Percentiles rank a stretch among this genome's conserved stretches.
Evolutionary conservation across 2,113 vertebrate genomes (phyloP).

Genomic region (Chloropsis hardwickii): DNA sequence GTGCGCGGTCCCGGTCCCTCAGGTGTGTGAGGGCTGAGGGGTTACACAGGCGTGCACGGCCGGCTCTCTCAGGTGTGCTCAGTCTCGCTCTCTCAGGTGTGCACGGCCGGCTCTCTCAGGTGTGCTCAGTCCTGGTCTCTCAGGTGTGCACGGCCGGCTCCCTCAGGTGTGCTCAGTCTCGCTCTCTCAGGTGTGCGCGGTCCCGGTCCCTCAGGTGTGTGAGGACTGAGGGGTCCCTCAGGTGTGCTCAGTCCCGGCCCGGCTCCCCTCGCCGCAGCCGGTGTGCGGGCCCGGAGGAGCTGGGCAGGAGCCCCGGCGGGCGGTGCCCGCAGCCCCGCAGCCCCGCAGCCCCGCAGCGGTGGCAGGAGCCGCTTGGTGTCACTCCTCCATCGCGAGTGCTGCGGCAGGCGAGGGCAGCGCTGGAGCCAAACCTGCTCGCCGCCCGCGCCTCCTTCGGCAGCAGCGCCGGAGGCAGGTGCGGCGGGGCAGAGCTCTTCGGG

Average conservation of each 20-base stretch:
- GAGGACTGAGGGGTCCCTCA: no score
- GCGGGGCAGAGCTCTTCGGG: background rate
- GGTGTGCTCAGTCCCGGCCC: no score
- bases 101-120: no score
- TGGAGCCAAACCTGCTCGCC: rapidly evolving
- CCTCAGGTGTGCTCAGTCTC: background rate
- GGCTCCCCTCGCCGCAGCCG: background rate
- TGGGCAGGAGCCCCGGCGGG: no score
- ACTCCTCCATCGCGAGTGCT: slow-evolving; percentile 5
- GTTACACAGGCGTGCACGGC: no score
- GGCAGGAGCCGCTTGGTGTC: slow-evolving; percentile 48
- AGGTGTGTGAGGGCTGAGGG: background rate
- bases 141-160: background rate
- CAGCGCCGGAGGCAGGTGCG: background rate
- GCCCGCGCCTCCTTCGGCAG: background rate
- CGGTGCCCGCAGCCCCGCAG: background rate
- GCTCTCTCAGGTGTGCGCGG: no score
- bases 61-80: no score
- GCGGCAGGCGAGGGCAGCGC: rapidly evolving
- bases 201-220: no score
- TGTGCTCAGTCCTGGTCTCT: no score
- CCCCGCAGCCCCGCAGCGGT: no score
- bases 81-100: no score
- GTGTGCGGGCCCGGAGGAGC: background rate
- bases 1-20: no score